These are phyloP conservation scores for Matsumyia berberina DNA, from an alignment of 2,888 invertebrate species.

Conservation along the genomic window DNA sequence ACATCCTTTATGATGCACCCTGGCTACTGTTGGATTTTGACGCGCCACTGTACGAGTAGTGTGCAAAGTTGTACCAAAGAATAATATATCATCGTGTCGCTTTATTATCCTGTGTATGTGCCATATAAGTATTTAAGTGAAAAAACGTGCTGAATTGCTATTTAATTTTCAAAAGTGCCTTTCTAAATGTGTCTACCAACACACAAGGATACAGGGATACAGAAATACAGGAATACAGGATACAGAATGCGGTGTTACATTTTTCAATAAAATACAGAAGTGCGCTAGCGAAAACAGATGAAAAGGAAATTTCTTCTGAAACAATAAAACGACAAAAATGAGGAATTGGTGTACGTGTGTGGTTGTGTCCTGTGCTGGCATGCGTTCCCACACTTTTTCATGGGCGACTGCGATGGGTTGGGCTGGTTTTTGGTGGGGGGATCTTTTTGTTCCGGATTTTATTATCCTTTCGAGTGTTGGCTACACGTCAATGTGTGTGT, in stretches of 20 bases:
- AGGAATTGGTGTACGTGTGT: conserved; percentile 12
- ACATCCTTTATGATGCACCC: conserved; percentile 58
- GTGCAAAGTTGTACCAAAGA: conserved; percentile 50
- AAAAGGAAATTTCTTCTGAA: conserved; percentile 45
- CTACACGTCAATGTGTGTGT: conserved; percentile 62
- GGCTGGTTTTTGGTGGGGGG: conserved; percentile 32
- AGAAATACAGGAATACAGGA: conserved; percentile 15
- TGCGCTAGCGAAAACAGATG: conserved; percentile 48
- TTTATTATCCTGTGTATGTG: conserved; percentile 70
- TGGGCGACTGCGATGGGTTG: conserved; percentile 19
- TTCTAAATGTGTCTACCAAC: conserved; percentile 67
- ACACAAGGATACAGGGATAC: conserved; percentile 21
- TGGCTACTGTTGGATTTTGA: conserved; percentile 41
- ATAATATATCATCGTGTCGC: conserved; percentile 69
- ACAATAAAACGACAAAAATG: conserved; percentile 48
- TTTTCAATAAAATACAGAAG: conserved; percentile 72
- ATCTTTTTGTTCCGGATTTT: conserved; percentile 71
- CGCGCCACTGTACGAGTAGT: neutral
- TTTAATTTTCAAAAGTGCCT: conserved; percentile 76
- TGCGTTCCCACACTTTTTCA: conserved; percentile 56
- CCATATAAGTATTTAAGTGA: conserved; percentile 73
- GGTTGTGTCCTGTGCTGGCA: conserved; percentile 46
- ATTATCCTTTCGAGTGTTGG: conserved; percentile 70
- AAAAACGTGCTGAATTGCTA: conserved; percentile 77
- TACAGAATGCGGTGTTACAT: conserved; percentile 19